phyloP scores from a whole-genome alignment of 2,797 vertebrate species.

The Todus mexicanus region DNA sequence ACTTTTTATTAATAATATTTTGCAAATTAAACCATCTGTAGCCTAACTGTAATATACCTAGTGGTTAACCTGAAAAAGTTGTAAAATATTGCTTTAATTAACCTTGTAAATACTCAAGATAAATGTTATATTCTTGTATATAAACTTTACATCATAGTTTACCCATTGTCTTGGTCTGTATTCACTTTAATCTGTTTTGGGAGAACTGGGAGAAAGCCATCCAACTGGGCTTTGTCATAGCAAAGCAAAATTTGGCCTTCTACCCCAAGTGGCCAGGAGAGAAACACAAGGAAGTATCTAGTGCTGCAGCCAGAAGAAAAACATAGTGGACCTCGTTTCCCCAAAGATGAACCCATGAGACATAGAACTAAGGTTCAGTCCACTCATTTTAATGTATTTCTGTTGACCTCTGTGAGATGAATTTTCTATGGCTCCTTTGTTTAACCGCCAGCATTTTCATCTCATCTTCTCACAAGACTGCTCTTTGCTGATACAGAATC shows the following conservation, averaged over 20 bases:
- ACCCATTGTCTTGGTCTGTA: slow-evolving; percentile 32
- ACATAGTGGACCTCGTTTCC: neutral
- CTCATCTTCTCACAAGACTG: neutral
- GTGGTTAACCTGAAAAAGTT: slow-evolving; percentile 75
- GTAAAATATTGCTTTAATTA: slow-evolving; percentile 84
- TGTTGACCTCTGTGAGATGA: neutral
- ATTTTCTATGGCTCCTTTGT: neutral
- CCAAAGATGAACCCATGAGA: neutral
- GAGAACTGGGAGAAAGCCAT: neutral
- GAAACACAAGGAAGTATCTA: neutral
- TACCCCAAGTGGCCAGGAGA: neutral
- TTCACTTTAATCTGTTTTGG: neutral
- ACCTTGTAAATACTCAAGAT: slow-evolving; percentile 83
- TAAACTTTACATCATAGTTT: slow-evolving; percentile 75
- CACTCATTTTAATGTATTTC: neutral
- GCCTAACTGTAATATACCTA: slow-evolving; percentile 78
- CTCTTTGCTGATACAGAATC: neutral
- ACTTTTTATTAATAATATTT: slow-evolving; percentile 50
- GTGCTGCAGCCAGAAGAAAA: neutral
- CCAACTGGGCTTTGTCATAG: neutral
- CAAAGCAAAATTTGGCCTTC: neutral
- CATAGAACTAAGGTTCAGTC: neutral
- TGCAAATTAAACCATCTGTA: slow-evolving; percentile 69
- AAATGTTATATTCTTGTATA: slow-evolving; percentile 84
- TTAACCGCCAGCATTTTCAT: neutral